These are phyloP conservation scores for Ascidia mentula DNA, from an alignment of 23 tunicate genomes.

Conservation along the genomic window DNA sequence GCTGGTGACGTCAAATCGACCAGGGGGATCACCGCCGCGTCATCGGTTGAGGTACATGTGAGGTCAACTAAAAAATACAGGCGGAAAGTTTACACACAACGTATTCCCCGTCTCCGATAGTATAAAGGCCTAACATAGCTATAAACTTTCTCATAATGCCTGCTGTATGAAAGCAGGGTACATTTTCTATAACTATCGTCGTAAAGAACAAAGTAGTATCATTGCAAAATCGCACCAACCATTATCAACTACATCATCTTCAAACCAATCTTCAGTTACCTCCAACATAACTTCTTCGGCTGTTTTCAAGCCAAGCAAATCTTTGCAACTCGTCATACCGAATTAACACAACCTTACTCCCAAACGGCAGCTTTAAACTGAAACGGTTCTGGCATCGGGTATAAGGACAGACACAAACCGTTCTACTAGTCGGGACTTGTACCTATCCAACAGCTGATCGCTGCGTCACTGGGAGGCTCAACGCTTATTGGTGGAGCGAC, in stretches of 20 bases:
- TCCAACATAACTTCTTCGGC: neutral
- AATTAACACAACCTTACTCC: neutral
- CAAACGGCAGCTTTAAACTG: neutral
- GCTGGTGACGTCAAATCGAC: slow-evolving; percentile 29
- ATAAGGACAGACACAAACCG: neutral
- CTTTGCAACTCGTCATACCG: neutral
- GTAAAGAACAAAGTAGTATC: neutral
- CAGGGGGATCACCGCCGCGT: neutral
- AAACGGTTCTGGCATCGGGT: neutral
- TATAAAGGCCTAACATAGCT: neutral
- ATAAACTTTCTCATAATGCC: neutral
- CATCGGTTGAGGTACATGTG: slow-evolving; percentile 4
- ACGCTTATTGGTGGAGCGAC: neutral
- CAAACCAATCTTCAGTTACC: neutral
- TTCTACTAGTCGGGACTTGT: neutral
- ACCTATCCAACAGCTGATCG: neutral
- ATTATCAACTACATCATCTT: neutral
- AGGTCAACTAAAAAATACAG: slow-evolving; percentile 23
- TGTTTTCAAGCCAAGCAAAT: neutral
- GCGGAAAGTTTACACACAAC: neutral
- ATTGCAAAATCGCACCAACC: neutral
- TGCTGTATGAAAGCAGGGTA: too few species aligned
- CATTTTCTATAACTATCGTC: too few species aligned
- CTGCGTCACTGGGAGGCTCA: neutral
- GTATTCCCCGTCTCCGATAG: neutral